Conservation (phyloP, 2,797 vertebrate species). For the Dromococcyx pavoninus region DNA sequence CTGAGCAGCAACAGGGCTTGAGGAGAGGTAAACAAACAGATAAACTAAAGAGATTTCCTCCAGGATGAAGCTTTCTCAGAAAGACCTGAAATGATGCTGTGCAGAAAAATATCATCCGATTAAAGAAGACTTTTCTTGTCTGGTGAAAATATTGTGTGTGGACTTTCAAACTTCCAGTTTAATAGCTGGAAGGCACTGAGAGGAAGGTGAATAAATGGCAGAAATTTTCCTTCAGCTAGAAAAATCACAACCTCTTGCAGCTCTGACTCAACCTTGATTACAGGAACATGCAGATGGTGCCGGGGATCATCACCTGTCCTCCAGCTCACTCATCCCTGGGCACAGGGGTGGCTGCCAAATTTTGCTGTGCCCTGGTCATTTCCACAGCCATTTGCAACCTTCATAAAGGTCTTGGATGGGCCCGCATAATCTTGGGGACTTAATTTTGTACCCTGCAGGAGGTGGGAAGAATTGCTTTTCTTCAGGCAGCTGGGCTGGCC, state of each 20-base stretch:
- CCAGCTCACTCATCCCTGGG: fast-evolving
- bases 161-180: fast-evolving
- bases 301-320: background rate
- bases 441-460: background rate
- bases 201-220: background rate
- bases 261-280: background rate
- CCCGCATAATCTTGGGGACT: background rate
- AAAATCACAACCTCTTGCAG: background rate
- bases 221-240: background rate
- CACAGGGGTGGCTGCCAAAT: fast-evolving
- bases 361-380: background rate
- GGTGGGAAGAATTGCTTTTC: background rate
- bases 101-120: background rate
- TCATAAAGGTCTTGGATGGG: background rate
- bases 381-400: background rate
- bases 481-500: background rate
- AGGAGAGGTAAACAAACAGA: background rate
- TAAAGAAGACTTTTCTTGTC: background rate
- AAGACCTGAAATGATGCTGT: background rate
- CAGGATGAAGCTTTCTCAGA: background rate
- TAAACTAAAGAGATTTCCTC: background rate
- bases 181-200: background rate
- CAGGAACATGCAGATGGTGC: background rate
- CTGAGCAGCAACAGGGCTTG: background rate
- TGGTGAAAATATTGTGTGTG: background rate